phyloP scores from a whole-genome alignment of 2,113 vertebrate genomes.

The Micronisus gabar region DNA sequence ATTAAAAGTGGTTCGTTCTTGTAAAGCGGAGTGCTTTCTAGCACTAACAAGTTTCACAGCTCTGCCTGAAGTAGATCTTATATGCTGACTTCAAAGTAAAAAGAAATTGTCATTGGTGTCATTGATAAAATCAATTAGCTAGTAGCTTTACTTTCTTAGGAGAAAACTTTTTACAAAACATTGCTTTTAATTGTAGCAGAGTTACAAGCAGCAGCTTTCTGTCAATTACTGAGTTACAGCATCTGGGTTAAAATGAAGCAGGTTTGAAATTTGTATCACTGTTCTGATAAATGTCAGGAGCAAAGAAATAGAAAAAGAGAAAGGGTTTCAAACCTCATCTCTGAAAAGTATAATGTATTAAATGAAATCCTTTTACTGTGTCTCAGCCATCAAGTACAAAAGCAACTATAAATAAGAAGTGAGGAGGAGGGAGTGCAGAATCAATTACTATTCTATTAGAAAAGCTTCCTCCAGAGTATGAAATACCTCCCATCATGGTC shows the following conservation, averaged over 20 bases:
- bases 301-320: background rate
- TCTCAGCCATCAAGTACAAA: background rate
- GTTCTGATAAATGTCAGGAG: background rate
- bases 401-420: background rate
- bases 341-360: background rate
- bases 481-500: background rate
- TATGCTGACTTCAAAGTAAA: background rate
- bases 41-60: background rate
- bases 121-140: background rate
- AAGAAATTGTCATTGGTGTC: background rate
- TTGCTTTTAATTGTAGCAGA: background rate
- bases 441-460: background rate
- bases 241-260: background rate
- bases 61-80: background rate
- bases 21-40: background rate
- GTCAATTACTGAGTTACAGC: background rate
- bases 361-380: background rate
- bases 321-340: background rate
- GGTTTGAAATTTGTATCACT: background rate
- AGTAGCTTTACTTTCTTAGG: background rate
- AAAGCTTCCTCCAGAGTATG: background rate
- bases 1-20: background rate
- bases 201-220: background rate
- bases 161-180: background rate
- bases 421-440: background rate